Conservation (phyloP, 1,140 invertebrate genomes). For the Anastrepha obliqua region DNA sequence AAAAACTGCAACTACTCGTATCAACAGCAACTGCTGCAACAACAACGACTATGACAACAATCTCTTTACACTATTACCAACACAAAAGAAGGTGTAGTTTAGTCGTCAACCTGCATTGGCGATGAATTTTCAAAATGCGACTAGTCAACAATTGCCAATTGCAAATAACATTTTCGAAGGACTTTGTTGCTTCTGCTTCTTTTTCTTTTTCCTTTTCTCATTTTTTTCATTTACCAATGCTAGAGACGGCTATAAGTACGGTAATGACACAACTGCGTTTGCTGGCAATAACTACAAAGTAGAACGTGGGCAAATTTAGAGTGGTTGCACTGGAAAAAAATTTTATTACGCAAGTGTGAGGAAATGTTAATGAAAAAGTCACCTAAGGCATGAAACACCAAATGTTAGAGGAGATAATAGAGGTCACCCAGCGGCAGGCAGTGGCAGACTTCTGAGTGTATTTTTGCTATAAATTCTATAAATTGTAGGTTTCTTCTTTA, state of each 20-base stretch:
- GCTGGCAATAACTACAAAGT: neutral
- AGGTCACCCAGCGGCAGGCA: no score
- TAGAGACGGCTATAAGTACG: neutral
- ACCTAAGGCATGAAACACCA: no score
- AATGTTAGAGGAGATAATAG: no score
- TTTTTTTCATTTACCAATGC: neutral
- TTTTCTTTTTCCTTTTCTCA: neutral
- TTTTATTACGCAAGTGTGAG: no score
- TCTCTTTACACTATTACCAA: neutral
- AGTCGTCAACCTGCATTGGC: neutral
- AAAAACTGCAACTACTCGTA: neutral
- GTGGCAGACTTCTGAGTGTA: no score
- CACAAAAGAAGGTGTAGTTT: neutral
- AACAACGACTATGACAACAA: neutral
- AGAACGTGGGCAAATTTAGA: neutral
- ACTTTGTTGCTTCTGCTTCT: neutral
- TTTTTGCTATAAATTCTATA: no score
- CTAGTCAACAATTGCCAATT: conserved; percentile 51
- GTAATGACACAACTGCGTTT: neutral
- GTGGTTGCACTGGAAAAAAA: no score
- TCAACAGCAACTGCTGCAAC: neutral
- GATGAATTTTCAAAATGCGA: conserved; percentile 8
- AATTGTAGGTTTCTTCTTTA: no score
- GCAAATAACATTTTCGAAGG: conserved; percentile 1
- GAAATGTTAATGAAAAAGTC: no score